These are phyloP conservation scores for Sinella curviseta DNA, from an alignment of 1,140 invertebrate species.

Conservation along the genomic window DNA sequence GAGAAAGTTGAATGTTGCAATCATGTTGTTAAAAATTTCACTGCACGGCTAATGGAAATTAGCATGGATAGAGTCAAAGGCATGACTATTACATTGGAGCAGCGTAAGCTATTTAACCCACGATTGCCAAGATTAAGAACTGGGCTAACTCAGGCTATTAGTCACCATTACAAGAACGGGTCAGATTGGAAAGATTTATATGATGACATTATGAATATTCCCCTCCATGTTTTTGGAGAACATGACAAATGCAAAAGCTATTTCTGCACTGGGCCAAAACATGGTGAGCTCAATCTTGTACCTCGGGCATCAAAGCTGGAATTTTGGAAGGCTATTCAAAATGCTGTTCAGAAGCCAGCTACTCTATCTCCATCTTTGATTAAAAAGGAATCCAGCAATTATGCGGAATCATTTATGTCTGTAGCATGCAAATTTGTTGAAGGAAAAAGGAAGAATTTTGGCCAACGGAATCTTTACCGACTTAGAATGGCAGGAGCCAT, in stretches of 20 bases:
- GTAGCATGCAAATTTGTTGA: neutral
- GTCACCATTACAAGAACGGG: neutral
- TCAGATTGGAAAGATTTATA: constrained; percentile 19
- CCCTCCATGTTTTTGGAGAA: constrained; percentile 48
- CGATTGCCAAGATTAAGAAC: neutral
- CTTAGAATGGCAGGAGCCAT: neutral
- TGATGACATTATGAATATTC: constrained; percentile 44
- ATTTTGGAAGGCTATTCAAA: neutral
- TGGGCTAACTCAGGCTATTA: neutral
- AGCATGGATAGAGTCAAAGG: neutral
- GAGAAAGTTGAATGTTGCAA: constrained; percentile 34
- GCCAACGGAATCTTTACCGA: neutral
- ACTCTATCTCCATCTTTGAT: neutral
- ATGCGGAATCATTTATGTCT: constrained; percentile 14
- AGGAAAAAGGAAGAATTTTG: constrained; percentile 26
- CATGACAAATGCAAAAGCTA: constrained; percentile 31
- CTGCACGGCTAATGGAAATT: neutral
- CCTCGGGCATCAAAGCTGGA: neutral
- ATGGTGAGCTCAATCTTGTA: neutral
- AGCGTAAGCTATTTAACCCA: neutral
- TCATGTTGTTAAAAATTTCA: constrained; percentile 25
- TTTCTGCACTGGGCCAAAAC: constrained; percentile 18
- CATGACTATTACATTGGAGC: neutral
- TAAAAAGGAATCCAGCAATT: constrained; percentile 11
- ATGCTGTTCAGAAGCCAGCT: neutral